Evolutionary conservation across 1,140 invertebrate genomes (phyloP).

Genomic region (Glomeris maerens): DNA sequence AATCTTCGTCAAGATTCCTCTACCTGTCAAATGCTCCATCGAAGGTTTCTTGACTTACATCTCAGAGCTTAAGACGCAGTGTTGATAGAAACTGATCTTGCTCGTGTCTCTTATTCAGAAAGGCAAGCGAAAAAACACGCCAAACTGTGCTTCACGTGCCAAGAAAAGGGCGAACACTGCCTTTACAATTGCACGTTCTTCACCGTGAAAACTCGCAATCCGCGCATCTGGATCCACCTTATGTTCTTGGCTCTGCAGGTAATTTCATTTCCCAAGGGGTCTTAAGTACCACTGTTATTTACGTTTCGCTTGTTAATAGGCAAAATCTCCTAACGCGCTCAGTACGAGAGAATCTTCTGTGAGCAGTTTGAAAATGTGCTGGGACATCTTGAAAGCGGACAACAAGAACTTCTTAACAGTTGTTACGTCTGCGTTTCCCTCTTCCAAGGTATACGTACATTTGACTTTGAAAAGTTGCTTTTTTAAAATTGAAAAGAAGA

Average conservation of each 20-base stretch:
- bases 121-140: conserved; percentile 67
- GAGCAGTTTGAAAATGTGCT: conserved; percentile 71
- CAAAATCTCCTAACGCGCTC: conserved; percentile 58
- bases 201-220: conserved; percentile 68
- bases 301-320: conserved; percentile 34
- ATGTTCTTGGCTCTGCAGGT: conserved; percentile 86
- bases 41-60: conserved; percentile 45
- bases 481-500: background rate
- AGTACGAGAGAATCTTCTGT: conserved; percentile 70
- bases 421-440: conserved; percentile 82
- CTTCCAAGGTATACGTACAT: conserved; percentile 53
- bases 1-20: conserved; percentile 64
- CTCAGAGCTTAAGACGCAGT: background rate
- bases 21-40: conserved; percentile 77
- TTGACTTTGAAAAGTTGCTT: background rate
- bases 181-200: conserved; percentile 75
- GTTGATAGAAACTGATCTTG: conserved; percentile 1
- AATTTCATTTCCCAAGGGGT: conserved; percentile 16
- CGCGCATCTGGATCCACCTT: conserved; percentile 82
- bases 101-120: conserved; percentile 38
- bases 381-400: conserved; percentile 82
- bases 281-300: conserved; percentile 9
- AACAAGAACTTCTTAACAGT: conserved; percentile 76
- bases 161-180: conserved; percentile 68
- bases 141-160: conserved; percentile 77